These are phyloP conservation scores for Pyrgilauda ruficollis DNA, from an alignment of 2,113 vertebrate genomes.

Conservation along the genomic window DNA sequence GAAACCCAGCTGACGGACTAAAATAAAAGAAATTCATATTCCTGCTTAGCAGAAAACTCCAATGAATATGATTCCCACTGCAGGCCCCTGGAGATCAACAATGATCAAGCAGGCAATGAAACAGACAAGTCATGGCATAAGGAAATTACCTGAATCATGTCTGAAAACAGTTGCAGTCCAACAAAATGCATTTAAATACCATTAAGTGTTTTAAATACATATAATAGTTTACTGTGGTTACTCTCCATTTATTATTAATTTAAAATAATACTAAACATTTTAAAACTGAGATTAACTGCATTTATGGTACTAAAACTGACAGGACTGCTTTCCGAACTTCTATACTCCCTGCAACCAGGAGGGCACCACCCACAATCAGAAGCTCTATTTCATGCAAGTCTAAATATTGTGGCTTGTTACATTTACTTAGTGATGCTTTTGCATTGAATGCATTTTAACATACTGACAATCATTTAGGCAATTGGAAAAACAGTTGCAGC, in stretches of 20 bases:
- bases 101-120: background rate
- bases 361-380: background rate
- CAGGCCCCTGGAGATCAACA: background rate
- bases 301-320: background rate
- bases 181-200: background rate
- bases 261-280: background rate
- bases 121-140: background rate
- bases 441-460: background rate
- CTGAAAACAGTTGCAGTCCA: background rate
- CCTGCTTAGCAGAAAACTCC: background rate
- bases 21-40: background rate
- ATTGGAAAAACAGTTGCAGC: background rate
- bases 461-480: background rate
- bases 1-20: background rate
- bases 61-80: background rate
- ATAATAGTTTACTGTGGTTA: background rate
- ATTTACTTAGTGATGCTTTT: background rate
- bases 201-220: background rate
- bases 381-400: background rate
- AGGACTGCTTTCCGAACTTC: background rate
- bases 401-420: background rate
- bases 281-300: background rate
- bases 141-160: background rate
- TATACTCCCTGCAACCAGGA: background rate
- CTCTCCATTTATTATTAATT: background rate